Base-by-base conservation (phyloP, 2,888 invertebrate species). In the Leucophenga montana region DNA sequence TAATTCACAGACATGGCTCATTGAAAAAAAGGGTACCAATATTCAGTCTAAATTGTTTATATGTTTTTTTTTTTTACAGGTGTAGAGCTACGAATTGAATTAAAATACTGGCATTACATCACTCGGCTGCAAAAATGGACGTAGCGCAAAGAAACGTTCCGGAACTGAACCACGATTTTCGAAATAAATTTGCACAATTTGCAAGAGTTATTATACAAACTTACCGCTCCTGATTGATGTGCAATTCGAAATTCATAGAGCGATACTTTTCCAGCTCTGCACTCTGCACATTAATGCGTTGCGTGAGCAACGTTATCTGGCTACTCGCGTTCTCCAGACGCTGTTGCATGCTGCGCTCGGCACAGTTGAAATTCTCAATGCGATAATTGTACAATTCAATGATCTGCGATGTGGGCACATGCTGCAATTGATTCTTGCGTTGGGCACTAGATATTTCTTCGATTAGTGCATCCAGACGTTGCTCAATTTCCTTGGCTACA, bases 301-400 rank as follows among this genome's bases (percentile, higher is more conserved):
- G 88, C 0, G 84, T 86, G 67, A 85, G 75, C 70, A 79, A 80
- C 11, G 83, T 81, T 3, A 88, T 80, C 82, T 88, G 74, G 2
- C 68, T 68, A 48, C 85, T 87, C 11, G 88, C 86, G 71, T 87
- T 83, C 18, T 87, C 85, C 22, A 88, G 75, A 0, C 85, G 80
- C 68, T 85, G 85, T 13, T 84, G 78, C 79, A 87, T 80, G 54
- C 78, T 79, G 13, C 73, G 75, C 48, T 86, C 78, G 8, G 78
- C 73, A 18, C 80, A 79, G 46, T 78, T 84, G 14, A 85, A 82
- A 69, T 87, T 86, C 48, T 87, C 83, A 46, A 87, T 85, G 78
- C 88, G 88, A 74, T 88, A 87, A 66, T 86, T 87, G 46, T 86
- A 88, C 39, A 88, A 65, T 70, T 88, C 88, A 67, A 88, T 86